A percentile compares a stretch with the other conserved stretches of the same genome.
Evolutionary conservation across 2,888 invertebrate genomes (phyloP).

Genomic region (Drosophila greeni): DNA sequence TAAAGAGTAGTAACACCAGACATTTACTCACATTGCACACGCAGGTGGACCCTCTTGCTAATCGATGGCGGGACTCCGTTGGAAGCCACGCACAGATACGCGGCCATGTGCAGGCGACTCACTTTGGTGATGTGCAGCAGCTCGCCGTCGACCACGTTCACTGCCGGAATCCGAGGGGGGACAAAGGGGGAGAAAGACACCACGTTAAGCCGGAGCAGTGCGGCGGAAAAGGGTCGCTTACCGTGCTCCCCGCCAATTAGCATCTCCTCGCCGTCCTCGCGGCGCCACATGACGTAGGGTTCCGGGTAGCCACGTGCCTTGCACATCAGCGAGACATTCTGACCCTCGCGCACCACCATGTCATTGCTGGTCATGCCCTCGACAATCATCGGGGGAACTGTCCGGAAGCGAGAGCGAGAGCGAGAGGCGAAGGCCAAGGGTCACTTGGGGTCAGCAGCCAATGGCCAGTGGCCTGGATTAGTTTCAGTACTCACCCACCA

Average conservation of each 20-base stretch:
- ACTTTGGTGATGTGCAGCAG: conserved; percentile 91
- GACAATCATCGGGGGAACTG: conserved; percentile 94
- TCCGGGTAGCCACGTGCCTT: conserved; percentile 93
- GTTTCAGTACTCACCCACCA: conserved; percentile 86
- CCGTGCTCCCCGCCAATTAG: conserved; percentile 93
- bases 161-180: conserved; percentile 78
- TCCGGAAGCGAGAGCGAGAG: background rate
- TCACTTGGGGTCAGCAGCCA: conserved; percentile 24
- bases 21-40: conserved; percentile 88
- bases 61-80: conserved; percentile 95
- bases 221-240: conserved; percentile 77
- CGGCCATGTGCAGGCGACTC: conserved; percentile 94
- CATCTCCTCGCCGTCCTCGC: conserved; percentile 93
- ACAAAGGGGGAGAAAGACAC: conserved; percentile 2
- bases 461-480: conserved; percentile 20
- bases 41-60: conserved; percentile 89
- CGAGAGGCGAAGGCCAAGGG: conserved; percentile 19
- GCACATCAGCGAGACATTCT: conserved; percentile 92
- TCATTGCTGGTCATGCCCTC: conserved; percentile 94
- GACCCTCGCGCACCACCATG: conserved; percentile 93
- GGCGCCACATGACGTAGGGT: conserved; percentile 94
- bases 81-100: conserved; percentile 94
- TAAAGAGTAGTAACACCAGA: background rate
- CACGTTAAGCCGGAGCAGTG: conserved; percentile 27
- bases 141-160: conserved; percentile 93